Evolutionary conservation across 2,888 invertebrate genomes (phyloP).

Genomic region (Escarpia spicata): DNA sequence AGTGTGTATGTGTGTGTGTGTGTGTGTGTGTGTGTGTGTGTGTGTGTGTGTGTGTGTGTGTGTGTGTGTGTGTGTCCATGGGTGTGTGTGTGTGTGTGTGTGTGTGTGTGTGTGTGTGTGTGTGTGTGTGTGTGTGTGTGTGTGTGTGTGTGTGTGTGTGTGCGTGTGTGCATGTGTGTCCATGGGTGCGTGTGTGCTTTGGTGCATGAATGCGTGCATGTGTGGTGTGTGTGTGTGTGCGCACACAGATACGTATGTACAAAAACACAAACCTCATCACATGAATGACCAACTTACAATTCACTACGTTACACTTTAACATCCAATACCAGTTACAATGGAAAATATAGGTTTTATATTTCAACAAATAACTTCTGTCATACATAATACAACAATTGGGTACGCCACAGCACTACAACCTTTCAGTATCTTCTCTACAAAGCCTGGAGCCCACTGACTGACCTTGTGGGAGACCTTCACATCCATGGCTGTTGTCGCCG

Average conservation of each 20-base stretch:
- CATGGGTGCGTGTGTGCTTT: neutral
- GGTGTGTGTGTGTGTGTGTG: neutral
- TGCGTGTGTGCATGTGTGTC: neutral
- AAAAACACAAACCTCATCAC: too few species aligned
- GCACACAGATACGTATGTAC: too few species aligned
- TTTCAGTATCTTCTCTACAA: neutral
- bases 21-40: neutral
- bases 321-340: too few species aligned
- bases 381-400: neutral
- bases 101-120: neutral
- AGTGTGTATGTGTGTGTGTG: neutral
- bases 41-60: neutral
- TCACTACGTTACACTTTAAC: too few species aligned
- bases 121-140: neutral
- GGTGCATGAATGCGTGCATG: neutral
- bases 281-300: too few species aligned
- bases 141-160: neutral
- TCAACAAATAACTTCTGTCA: neutral
- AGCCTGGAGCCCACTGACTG: neutral
- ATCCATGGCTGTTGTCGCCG: neutral
- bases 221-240: too few species aligned
- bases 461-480: neutral
- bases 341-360: too few species aligned
- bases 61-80: neutral
- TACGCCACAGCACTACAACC: neutral